A percentile compares a stretch with the other conserved stretches of the same genome.
These are phyloP conservation scores for Notoglanidium macrostoma DNA, from an alignment of 2,797 vertebrate genomes.

Conservation along the genomic window DNA sequence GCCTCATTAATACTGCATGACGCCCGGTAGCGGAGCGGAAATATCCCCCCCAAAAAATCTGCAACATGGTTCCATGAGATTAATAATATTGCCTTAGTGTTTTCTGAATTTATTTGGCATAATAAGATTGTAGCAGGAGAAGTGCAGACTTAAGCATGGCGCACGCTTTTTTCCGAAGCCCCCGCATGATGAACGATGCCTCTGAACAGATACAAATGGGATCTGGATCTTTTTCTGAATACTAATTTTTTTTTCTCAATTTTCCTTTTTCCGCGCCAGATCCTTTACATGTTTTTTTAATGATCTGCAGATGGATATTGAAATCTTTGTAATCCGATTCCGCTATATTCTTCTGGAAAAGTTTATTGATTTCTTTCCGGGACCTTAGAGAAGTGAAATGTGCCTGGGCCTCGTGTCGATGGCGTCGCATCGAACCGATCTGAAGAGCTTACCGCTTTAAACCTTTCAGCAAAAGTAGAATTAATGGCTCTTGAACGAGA, in stretches of 20 bases:
- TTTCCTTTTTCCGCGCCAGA: slow-evolving; percentile 20
- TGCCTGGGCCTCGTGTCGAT: neutral
- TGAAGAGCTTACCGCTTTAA: neutral
- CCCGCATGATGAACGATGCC: slow-evolving; percentile 57
- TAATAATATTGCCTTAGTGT: slow-evolving; percentile 60
- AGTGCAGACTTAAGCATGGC: slow-evolving; percentile 50
- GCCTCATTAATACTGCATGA: slow-evolving; percentile 61
- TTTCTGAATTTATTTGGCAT: slow-evolving; percentile 58
- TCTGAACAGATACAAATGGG: slow-evolving; percentile 53
- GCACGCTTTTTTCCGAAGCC: slow-evolving; percentile 38
- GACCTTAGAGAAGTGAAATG: slow-evolving; percentile 30
- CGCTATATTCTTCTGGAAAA: slow-evolving; percentile 43
- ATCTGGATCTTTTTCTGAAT: slow-evolving; percentile 55
- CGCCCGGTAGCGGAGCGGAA: slow-evolving; percentile 48
- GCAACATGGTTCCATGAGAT: slow-evolving; percentile 55
- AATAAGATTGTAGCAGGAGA: slow-evolving; percentile 58
- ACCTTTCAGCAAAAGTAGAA: neutral
- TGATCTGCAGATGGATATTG: slow-evolving; percentile 56
- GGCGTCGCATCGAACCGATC: neutral
- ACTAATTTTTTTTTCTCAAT: slow-evolving; percentile 39
- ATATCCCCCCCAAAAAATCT: slow-evolving; percentile 41
- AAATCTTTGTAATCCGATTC: slow-evolving; percentile 53
- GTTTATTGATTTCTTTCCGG: slow-evolving; percentile 44
- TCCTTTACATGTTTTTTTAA: slow-evolving; percentile 54
- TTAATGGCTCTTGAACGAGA: neutral